Base-by-base conservation (phyloP, 2,888 invertebrate genomes). In the Prostheceraeus crozeri region DNA sequence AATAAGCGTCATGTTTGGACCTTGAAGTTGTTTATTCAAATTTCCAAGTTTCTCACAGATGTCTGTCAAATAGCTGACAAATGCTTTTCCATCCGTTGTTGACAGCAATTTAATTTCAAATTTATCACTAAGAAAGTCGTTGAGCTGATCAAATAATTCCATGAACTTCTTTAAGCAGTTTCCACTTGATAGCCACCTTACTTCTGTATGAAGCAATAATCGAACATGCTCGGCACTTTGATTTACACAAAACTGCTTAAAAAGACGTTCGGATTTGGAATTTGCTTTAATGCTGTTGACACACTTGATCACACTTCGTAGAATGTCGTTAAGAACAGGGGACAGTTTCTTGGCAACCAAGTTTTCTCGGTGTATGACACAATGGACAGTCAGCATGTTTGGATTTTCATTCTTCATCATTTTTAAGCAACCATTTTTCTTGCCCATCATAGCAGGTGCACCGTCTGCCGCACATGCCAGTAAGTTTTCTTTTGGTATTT, bases 111-210 rank as follows among this genome's bases (percentile, higher is more conserved):
- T n/a, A n/a, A n/a, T n/a, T n/a, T n/a, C n/a, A n/a, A n/a, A n/a
- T n/a, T n/a, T n/a, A n/a, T n/a, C n/a, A n/a, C n/a, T n/a, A 8
- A 40, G 19, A 40, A 40, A 40, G 4, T 40, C 48, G 3, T n/a
- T 21, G 11, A 46, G 3, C 23, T n/a, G n/a, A 55, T 65, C 58
- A 56, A 64, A 63, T 52, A 62, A 46, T 52, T 56, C 45, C 31
- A 62, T 57, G 57, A 62, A 62, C 57, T 59, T 53, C 35, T 60
- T 62, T 55, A 62, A 51, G 46, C 48, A 64, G 30, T 62, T 64
- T 40, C 64, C 62, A 61, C 62, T 64, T 21, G 61, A 64, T 27
- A 64, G 55, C 59, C 58, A 62, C n/a, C 59, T 53, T 35, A 63
- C 60, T 31, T 60, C 63, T 52, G 59, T 62, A 30, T 63, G 65